Percentiles rank a stretch among this genome's conserved stretches.
Evolutionary conservation across 2,888 invertebrate species (phyloP).

Genomic region (Byasa hedistus): DNA sequence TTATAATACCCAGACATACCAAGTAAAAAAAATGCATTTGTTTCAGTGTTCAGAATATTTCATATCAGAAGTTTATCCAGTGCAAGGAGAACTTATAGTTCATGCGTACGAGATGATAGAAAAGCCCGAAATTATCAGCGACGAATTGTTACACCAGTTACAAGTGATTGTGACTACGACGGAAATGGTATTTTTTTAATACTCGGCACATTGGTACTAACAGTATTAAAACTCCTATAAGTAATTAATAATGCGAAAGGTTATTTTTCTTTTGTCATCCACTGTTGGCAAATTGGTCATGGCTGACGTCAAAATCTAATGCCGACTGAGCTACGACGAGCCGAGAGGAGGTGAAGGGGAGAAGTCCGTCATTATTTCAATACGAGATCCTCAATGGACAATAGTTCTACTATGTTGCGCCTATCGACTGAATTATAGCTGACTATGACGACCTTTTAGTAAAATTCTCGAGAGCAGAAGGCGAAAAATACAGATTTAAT

Average conservation of each 20-base stretch:
- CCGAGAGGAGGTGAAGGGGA: no score
- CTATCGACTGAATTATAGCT: no score
- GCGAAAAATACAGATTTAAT: no score
- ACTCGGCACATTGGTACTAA: not conserved
- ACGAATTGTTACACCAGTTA: constrained; percentile 16
- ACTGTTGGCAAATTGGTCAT: no score
- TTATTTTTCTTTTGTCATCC: no score
- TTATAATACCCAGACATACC: not conserved
- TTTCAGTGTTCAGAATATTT: constrained; percentile 24
- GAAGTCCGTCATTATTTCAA: no score
- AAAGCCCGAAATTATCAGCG: not conserved
- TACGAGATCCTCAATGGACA: no score
- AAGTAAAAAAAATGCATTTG: not conserved
- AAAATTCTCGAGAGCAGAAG: not conserved
- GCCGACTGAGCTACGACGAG: no score
- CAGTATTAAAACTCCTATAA: not conserved
- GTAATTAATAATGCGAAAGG: no score
- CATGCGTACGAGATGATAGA: constrained; percentile 12
- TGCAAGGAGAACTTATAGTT: constrained; percentile 24
- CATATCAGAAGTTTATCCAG: constrained; percentile 5
- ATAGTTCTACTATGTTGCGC: no score
- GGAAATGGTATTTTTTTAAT: constrained; percentile 20
- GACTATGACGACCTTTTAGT: not conserved
- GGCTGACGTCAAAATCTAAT: no score
- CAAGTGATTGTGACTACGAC: constrained; percentile 9